Percentiles rank a stretch among this genome's conserved stretches.
These are phyloP conservation scores for Zaprionus camerounensis DNA, from an alignment of 1,140 invertebrate genomes.

Conservation along the genomic window DNA sequence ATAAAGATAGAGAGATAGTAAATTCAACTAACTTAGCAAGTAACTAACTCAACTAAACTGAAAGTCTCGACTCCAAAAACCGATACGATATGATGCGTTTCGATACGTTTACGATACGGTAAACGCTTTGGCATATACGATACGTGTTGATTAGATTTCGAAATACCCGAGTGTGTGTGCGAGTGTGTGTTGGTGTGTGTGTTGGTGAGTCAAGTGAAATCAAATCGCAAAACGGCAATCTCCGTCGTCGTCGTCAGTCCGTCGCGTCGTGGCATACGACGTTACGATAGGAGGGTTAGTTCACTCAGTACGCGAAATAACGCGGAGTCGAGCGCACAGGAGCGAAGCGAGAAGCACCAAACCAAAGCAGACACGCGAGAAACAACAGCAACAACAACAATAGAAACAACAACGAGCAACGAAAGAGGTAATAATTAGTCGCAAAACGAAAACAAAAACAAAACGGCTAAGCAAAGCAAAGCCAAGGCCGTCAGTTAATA, in stretches of 20 bases:
- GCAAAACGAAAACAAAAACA: constrained; percentile 17
- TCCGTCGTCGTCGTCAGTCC: constrained; percentile 28
- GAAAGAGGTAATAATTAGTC: constrained; percentile 36
- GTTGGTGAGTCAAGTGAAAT: constrained; percentile 39
- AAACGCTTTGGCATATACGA: constrained; percentile 44
- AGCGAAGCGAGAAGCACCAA: constrained; percentile 38
- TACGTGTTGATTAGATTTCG: constrained; percentile 80
- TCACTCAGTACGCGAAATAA: constrained; percentile 68
- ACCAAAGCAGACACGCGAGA: constrained; percentile 12
- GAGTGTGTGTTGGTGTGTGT: constrained; percentile 20
- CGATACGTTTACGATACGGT: constrained; percentile 41
- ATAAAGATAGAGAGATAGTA: not conserved
- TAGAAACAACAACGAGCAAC: not conserved
- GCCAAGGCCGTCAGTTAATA: constrained; percentile 10
- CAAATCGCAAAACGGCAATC: constrained; percentile 54
- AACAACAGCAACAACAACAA: constrained; percentile 8
- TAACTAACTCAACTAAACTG: not conserved
- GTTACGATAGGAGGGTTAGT: constrained; percentile 69
- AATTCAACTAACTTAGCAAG: not conserved
- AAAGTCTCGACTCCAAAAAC: constrained; percentile 8
- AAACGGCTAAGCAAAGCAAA: constrained; percentile 10
- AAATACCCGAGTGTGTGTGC: constrained; percentile 32
- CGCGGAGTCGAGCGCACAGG: constrained; percentile 74
- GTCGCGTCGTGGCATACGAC: constrained; percentile 45
- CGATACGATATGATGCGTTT: constrained; percentile 52